Base-by-base conservation (phyloP, 2,113 vertebrate genomes). In the Falcunculus frontatus region DNA sequence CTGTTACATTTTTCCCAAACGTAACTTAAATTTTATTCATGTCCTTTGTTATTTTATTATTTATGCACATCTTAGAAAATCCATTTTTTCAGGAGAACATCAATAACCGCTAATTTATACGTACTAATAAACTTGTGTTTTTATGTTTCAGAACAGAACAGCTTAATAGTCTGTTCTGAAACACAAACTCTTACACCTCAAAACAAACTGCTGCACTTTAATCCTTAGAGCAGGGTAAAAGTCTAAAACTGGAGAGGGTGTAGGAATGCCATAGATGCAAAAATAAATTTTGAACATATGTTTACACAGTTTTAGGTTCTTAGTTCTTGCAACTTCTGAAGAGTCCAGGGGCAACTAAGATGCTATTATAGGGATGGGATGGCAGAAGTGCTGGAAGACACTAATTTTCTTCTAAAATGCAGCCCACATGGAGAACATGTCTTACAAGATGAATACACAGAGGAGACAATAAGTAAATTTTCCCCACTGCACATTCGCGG, bases 181-280 rank as follows among this genome's bases (percentile, higher is more conserved):
- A n/a, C n/a, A n/a, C n/a, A n/a, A n/a, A n/a, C n/a, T n/a, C n/a
- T n/a, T n/a, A n/a, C n/a, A n/a, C 4, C 16, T 60, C 75, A 50
- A 81, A 87, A 73, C 5, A 84, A 81, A 77, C 13, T 69, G 11
- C 12, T 65, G 12, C 16, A 69, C 8, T 75, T 72, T 20, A 87
- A 82, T 39, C 22, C 13, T 62, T 13, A 32, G 7, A 72, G 17
- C 9, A 21, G 21, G 22, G 5, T 9, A 63, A 46, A 87, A 39
- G 13, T 46, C 23, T 63, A 16, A 42, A 68, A n/a, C 60, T 7
- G 1, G 2, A 29, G 20, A 68, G 6, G 3, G 1, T 5, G 1
- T 35, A 44, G 21, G 5, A 22, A 56, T 56, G 26, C 5, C 30
- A 76, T 10, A 82, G 4, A 15, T 1, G 0, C 30, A 69, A 49